Evolutionary conservation across 1,140 invertebrate genomes (phyloP), one percentile per base, ranked within the genome.

Genomic region (Adoxophyes honmai): DNA sequence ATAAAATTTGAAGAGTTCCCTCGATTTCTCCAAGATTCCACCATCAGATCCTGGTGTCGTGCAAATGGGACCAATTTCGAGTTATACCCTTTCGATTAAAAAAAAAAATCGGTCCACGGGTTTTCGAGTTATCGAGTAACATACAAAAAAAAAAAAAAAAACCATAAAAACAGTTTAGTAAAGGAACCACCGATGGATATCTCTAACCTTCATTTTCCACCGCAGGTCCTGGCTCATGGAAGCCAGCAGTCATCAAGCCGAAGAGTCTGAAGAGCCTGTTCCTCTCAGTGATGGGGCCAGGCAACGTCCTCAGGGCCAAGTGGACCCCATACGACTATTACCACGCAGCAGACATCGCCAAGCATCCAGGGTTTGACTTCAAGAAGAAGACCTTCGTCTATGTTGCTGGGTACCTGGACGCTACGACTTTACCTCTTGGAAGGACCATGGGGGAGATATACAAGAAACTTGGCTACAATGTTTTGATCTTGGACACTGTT

Each of bases 321-420:
- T 44, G 39, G 39, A 44, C 39, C 0, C 18, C 39, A 16, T 84
- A 84, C 62, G 76, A 55, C n/a, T 83, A 80, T 55, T 79, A 55
- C 42, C 71, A 86, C 59, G 81, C 78, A 68, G 66, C 57, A 6
- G 52, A 79, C 5, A 15, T 86, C 5, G 70, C 74, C 0, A 66
- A 70, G 10, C 70, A 86, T 48, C 70, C 71, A 4, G 57, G 66
- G 0, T 53, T 82, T 1, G 75, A 84, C 38, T 81, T 77, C n/a
- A 63, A 39, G 3, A 79, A 66, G 44, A 74, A 59, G 35, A 86
- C 79, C 4, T 7, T 78, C 11, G 4, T 86, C 9, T 86, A 74
- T 34, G 64, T 76, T 0, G 74, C 74, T 0, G 82, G 81, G 0
- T 86, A 65, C 38, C 11, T 82, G 53, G 82, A 86, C 33, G 75